These are phyloP conservation scores for Yponomeuta evonymella DNA, from an alignment of 2,888 invertebrate species.

Conservation along the genomic window DNA sequence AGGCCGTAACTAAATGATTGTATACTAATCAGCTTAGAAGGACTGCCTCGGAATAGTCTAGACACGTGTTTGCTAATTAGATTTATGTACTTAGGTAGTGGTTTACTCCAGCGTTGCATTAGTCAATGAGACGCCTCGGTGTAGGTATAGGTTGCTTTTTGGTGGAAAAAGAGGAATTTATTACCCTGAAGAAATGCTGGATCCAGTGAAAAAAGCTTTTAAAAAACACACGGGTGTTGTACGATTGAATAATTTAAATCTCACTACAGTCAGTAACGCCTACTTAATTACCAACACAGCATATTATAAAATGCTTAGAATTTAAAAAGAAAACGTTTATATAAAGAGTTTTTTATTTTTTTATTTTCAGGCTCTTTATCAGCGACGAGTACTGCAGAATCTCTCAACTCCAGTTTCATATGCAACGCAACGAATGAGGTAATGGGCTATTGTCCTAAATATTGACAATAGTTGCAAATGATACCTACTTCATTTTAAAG, in stretches of 20 bases:
- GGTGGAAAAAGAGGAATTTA: constrained; percentile 10
- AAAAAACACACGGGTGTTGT: constrained; percentile 44
- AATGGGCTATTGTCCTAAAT: not conserved
- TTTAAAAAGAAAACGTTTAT: not conserved
- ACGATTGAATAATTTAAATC: constrained; percentile 39
- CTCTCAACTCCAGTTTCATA: constrained; percentile 90
- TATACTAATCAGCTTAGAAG: constrained; percentile 10
- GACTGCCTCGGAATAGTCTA: not conserved
- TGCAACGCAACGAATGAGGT: constrained; percentile 90
- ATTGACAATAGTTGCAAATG: too few species aligned
- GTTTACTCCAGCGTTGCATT: not conserved
- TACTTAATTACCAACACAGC: too few species aligned
- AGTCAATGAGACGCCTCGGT: not conserved
- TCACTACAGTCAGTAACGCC: constrained; percentile 39
- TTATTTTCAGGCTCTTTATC: constrained; percentile 81
- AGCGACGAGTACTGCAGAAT: constrained; percentile 90
- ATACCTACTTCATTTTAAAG: too few species aligned
- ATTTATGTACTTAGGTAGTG: not conserved
- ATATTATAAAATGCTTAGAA: not conserved
- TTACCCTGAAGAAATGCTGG: constrained; percentile 30
- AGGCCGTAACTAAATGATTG: not conserved
- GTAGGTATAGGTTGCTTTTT: not conserved
- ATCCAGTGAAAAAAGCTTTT: constrained; percentile 36
- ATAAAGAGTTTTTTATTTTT: not conserved
- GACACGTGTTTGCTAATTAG: constrained; percentile 5